Evolutionary conservation across 2,113 vertebrate species (phyloP).

Genomic region (Narcine bancroftii): DNA sequence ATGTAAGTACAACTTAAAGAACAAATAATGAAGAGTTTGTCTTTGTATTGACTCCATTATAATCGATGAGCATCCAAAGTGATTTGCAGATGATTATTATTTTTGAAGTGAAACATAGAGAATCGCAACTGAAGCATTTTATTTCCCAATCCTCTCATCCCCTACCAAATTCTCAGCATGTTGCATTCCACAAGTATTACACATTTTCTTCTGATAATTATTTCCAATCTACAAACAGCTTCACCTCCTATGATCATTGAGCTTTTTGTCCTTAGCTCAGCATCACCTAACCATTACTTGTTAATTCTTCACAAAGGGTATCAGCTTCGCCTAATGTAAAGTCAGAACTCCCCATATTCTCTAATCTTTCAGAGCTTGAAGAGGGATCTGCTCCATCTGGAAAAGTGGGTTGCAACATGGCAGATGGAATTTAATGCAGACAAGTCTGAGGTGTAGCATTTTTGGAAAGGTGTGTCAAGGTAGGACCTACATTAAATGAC

Average conservation of each 20-base stretch:
- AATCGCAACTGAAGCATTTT: neutral
- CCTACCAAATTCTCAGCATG: neutral
- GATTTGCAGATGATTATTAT: neutral
- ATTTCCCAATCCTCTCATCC: neutral
- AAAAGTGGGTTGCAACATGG: too few species aligned
- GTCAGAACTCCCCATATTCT: neutral
- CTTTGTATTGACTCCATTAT: neutral
- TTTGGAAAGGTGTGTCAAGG: too few species aligned
- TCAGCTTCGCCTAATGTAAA: neutral
- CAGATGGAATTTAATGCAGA: too few species aligned
- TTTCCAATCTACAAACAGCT: neutral
- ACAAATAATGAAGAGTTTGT: neutral
- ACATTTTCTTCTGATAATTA: neutral
- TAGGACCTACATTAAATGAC: too few species aligned
- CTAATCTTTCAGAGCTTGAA: too few species aligned
- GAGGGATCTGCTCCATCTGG: too few species aligned
- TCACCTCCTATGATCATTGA: neutral
- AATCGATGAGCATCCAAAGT: neutral
- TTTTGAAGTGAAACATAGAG: neutral
- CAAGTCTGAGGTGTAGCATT: too few species aligned
- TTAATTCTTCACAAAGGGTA: neutral
- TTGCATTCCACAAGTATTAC: neutral
- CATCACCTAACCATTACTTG: neutral
- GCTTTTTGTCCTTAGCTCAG: neutral
- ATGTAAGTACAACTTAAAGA: constrained; percentile 62